Evolutionary conservation across 2,888 invertebrate genomes (phyloP).

Genomic region (Eristalinus aeneus): DNA sequence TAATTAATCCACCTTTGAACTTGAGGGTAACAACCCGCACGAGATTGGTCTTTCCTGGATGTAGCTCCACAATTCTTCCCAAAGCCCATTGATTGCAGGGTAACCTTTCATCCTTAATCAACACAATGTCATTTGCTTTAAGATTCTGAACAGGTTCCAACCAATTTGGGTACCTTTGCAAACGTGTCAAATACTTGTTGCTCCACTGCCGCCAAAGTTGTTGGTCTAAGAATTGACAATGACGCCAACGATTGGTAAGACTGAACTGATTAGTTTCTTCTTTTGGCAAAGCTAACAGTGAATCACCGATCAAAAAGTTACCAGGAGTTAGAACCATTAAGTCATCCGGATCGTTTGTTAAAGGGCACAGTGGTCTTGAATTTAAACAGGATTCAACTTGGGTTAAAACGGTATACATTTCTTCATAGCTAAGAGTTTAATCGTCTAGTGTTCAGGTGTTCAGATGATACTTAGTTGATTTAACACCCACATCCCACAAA

Average conservation of each 20-base stretch:
- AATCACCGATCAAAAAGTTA: slow-evolving; percentile 53
- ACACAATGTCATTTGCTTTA: slow-evolving; percentile 39
- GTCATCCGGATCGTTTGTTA: slow-evolving; percentile 37
- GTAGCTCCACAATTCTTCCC: slow-evolving; percentile 32
- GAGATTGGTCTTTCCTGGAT: slow-evolving; percentile 18
- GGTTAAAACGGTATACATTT: slow-evolving; percentile 24
- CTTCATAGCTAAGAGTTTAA: slow-evolving; percentile 30
- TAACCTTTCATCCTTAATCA: slow-evolving; percentile 40
- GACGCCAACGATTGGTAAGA: not conserved
- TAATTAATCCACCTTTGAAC: not conserved
- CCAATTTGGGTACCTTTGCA: no score
- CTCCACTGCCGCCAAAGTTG: slow-evolving; percentile 61
- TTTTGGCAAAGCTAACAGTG: slow-evolving; percentile 32
- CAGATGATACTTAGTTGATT: not conserved
- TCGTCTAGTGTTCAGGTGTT: slow-evolving; percentile 15
- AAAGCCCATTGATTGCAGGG: slow-evolving; percentile 22
- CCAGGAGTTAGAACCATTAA: slow-evolving; percentile 45
- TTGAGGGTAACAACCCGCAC: slow-evolving; percentile 16
- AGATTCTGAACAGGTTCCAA: slow-evolving; percentile 23
- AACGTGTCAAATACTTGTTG: slow-evolving; percentile 43
- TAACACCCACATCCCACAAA: not conserved
- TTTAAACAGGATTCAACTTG: slow-evolving; percentile 45
- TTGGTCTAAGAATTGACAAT: slow-evolving; percentile 27
- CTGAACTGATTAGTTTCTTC: not conserved
- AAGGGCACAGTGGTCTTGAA: slow-evolving; percentile 39